A percentile compares a stretch with the other conserved stretches of the same genome.
Conservation (phyloP, 2,113 vertebrate species). For the Rhynchomys soricoides region DNA sequence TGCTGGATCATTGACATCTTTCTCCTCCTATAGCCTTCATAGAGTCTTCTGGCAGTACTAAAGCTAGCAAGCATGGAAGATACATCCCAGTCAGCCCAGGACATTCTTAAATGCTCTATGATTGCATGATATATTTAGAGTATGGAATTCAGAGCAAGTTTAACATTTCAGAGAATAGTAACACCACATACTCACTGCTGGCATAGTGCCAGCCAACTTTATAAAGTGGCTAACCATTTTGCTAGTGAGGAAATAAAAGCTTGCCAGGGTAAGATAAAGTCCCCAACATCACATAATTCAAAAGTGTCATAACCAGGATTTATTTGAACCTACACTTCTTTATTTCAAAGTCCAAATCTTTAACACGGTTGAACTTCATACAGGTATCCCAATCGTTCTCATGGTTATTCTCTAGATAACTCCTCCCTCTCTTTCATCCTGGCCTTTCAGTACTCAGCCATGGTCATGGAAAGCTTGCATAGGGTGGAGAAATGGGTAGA, state of each 20-base stretch:
- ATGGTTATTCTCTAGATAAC: not conserved
- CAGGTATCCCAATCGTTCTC: not conserved
- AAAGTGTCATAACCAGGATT: not conserved
- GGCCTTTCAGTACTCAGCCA: not conserved
- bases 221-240: not conserved
- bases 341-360: not conserved
- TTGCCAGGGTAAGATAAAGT: not conserved
- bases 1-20: not conserved
- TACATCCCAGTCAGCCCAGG: not conserved
- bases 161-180: not conserved
- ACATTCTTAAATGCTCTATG: not conserved
- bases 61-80: not conserved
- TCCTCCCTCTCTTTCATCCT: not conserved
- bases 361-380: not conserved
- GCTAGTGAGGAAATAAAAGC: not conserved
- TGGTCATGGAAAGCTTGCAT: not conserved
- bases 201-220: not conserved
- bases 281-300: not conserved
- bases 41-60: not conserved
- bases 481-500: not conserved
- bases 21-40: not conserved
- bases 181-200: not conserved
- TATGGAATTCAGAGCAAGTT: not conserved
- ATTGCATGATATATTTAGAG: not conserved
- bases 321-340: not conserved